Evolutionary conservation across 2,797 vertebrate genomes (phyloP), one percentile per base, ranked within the genome.

Genomic region (Selene dorsalis): DNA sequence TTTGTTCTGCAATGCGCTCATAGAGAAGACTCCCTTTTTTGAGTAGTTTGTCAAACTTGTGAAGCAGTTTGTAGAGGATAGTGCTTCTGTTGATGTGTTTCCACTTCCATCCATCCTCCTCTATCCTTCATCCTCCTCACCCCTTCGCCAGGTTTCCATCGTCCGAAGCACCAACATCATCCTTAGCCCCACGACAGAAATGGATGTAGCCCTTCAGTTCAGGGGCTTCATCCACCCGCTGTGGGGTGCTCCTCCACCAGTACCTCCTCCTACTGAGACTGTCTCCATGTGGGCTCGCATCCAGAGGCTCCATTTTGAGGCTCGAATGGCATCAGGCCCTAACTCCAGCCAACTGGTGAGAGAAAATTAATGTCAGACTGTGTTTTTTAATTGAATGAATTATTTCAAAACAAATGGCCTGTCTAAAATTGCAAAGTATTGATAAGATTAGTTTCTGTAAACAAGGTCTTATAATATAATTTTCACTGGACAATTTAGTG

Each of bases 141-240:
- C 79, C 79, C 35, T 77, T 75, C 10, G 65, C 9, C 87, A 98
- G 97, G 97, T 98, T 62, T 95, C 96, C 65, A 97, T 98, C 64
- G 94, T 97, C 63, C 96, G 96, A 62, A 98, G 95, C 82, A 95
- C 97, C 41, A 96, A 95, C 75, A 96, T 97, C 91, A 96, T 95
- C 53, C 94, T 97, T 38, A 97, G 94, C 20, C 96, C 97, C 30
- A 96, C 95, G 78, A 95, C 96, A 0, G 97, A 98, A 92, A 96
- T 96, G 83, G 96, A 97, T 0, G 96, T 97, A 48, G 96, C 96
- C 4, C 88, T 98, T 2, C 96, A 97, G 78, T 98, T 97, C 90
- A 96, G 96, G 53, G 97, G 97, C 17, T 98, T 97, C 87, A 95
- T 98, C 82, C 96, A 97, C 84, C 97, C 97, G 0, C 86, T 98